Percentiles rank a stretch among this genome's conserved stretches.
phyloP scores from a whole-genome alignment of 92 coral and sea anemone genomes.

The Blastomussa wellsi region DNA sequence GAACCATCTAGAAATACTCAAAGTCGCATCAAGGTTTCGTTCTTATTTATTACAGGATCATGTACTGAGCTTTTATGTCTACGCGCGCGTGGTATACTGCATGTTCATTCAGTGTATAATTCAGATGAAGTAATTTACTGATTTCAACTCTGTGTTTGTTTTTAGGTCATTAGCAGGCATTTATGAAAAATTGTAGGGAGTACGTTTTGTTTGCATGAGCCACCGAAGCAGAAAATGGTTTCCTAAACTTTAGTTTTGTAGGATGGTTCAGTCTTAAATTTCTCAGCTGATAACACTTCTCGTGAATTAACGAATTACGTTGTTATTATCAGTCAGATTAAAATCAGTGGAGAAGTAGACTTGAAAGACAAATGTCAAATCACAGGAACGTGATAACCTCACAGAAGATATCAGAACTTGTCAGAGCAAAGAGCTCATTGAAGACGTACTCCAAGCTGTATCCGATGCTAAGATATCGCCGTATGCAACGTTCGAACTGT shows the following conservation, averaged over 20 bases:
- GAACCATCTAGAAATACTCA: neutral
- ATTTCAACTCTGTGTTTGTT: constrained; percentile 6
- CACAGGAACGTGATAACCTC: neutral
- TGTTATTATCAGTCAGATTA: neutral
- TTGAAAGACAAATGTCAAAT: neutral
- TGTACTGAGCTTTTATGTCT: neutral
- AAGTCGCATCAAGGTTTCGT: neutral
- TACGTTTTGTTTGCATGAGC: neutral
- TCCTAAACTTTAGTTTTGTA: neutral
- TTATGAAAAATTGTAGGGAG: constrained; percentile 10
- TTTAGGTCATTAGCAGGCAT: constrained; percentile 16
- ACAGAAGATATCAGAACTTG: neutral
- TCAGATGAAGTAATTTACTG: neutral
- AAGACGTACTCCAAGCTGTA: neutral
- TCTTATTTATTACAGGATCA: too few species aligned
- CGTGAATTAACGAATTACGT: neutral
- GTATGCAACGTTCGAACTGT: neutral
- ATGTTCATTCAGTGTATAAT: neutral
- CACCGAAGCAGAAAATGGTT: neutral
- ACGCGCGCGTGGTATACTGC: neutral
- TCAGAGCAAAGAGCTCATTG: neutral
- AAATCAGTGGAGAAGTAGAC: neutral
- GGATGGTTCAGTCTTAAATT: neutral
- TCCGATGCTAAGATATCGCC: neutral
- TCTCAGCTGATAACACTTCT: neutral